A percentile compares a stretch with the other conserved stretches of the same genome.
phyloP scores from a whole-genome alignment of 2,113 vertebrate genomes.

The Promerops cafer region DNA sequence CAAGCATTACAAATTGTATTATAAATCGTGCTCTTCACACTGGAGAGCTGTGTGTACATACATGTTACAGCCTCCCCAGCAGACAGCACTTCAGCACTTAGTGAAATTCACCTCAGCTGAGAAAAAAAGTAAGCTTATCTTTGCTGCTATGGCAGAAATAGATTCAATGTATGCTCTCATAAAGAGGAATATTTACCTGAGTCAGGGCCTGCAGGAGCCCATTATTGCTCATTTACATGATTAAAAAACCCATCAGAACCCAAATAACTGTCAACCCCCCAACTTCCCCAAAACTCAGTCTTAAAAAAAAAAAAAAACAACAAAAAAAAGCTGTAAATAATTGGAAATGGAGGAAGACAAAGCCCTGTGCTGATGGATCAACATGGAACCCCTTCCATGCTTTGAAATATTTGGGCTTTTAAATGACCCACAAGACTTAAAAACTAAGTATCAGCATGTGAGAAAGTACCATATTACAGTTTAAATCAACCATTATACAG shows the following conservation, averaged over 20 bases:
- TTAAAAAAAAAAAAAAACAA: not conserved
- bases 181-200: not conserved
- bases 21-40: not conserved
- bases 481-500: slow-evolving; percentile 60
- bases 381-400: not conserved
- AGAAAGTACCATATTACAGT: slow-evolving; percentile 26
- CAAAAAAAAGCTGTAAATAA: not conserved
- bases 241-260: not conserved
- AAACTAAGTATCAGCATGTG: slow-evolving; percentile 40
- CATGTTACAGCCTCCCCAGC: not conserved
- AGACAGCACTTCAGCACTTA: not conserved
- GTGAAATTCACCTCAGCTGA: not conserved
- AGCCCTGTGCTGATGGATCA: not conserved
- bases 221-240: not conserved
- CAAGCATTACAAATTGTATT: slow-evolving; percentile 27
- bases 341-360: not conserved
- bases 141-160: not conserved
- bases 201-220: not conserved
- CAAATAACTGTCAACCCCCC: not conserved
- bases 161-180: not conserved
- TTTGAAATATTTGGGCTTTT: slow-evolving; percentile 42
- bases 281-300: not conserved
- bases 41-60: not conserved
- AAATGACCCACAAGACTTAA: slow-evolving; percentile 57
- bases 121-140: not conserved